Evolutionary conservation across 1,140 invertebrate genomes (phyloP), one percentile per base, ranked within the genome.

Genomic region (Macrosteles quadrilineatus): DNA sequence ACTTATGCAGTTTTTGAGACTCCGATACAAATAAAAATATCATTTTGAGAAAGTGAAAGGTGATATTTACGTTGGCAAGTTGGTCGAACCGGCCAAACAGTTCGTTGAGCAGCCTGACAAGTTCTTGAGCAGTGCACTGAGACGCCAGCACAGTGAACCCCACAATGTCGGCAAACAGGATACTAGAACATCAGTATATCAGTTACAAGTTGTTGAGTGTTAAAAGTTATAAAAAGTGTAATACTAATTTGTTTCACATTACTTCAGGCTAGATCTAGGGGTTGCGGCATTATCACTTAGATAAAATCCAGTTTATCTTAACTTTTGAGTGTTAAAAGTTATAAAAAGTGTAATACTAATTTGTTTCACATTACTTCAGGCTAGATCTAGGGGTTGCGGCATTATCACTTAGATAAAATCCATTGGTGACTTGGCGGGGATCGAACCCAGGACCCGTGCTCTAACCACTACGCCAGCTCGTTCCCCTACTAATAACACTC

Each of bases 81-180:
- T 95, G 91, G 83, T 98, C 95, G 81, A 98, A 98, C 75, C 95
- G 84, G 14, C 95, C 95, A 82, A 98, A 97, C 1, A 98, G 86
- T 84, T 97, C 95, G 82, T 98, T 98, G 25, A 98, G 86, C 64
- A 97, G 83, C 66, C 93, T 85, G 50, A 91, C 90, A 73, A 90
- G 77, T 81, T 91, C 89, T 81, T 92, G 89, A 30, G 89, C 89
- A 43, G 88, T 89, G 81, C 88, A 90, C 80, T 91, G 89, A 64
- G 94, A 97, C 21, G 94, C 93, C 67, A 97, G 84, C 19, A 94
- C 92, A 11, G 96, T 98, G 81, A 98, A 98, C 63, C 95, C 95
- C 71, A 96, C 95, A 77, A 98, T 97, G 81, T 98, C 96, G 12
- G 96, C 96, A 82, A 97, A 98, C 23, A 97, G 83, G 72, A 98